Percentiles rank a stretch among this genome's conserved stretches.
phyloP scores from a whole-genome alignment of 2,888 invertebrate genomes.

The Heliothis peltigera region DNA sequence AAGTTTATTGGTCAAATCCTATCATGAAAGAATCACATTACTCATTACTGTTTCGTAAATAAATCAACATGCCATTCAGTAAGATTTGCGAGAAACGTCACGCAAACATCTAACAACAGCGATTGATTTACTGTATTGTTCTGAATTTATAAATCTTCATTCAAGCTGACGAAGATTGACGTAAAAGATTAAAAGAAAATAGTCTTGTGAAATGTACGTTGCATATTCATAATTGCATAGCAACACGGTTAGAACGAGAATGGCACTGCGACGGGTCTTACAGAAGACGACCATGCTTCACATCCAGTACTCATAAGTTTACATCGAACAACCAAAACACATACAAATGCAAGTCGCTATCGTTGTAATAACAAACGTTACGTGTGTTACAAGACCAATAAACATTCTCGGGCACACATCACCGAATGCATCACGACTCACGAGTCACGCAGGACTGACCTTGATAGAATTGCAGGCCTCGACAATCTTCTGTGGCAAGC shows the following conservation, averaged over 20 bases:
- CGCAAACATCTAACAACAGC: slow-evolving; percentile 15
- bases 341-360: slow-evolving; percentile 9
- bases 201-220: not conserved
- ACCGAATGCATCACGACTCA: slow-evolving; percentile 59
- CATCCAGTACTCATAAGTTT: slow-evolving; percentile 5
- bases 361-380: slow-evolving; percentile 30
- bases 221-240: not conserved
- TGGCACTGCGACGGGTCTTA: not conserved
- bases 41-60: slow-evolving; percentile 78
- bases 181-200: not conserved
- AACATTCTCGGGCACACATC: slow-evolving; percentile 63
- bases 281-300: slow-evolving; percentile 28
- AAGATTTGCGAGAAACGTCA: slow-evolving; percentile 25
- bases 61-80: slow-evolving; percentile 22
- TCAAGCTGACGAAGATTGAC: not conserved
- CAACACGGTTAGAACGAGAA: not conserved
- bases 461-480: slow-evolving; percentile 98
- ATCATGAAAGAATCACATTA: slow-evolving; percentile 59
- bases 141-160: slow-evolving; percentile 11
- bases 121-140: slow-evolving; percentile 22
- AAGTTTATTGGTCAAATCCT: slow-evolving; percentile 54
- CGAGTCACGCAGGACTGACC: slow-evolving; percentile 90
- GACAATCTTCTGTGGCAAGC: slow-evolving; percentile 95
- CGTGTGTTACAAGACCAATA: slow-evolving; percentile 53
- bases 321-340: slow-evolving; percentile 20